Conservation (phyloP, 2,113 vertebrate genomes). For the Ameiurus melas region DNA sequence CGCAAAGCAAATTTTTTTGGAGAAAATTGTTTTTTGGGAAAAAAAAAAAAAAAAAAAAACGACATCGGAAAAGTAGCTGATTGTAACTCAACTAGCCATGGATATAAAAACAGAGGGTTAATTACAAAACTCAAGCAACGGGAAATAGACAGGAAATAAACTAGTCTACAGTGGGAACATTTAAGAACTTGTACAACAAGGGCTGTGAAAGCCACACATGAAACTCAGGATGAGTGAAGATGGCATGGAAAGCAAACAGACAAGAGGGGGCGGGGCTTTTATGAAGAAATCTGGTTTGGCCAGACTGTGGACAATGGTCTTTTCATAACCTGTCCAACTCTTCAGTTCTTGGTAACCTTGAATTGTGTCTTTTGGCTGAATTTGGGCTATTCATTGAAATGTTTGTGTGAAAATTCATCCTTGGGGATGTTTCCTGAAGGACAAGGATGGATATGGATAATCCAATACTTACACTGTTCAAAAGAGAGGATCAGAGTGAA, state of each 20-base stretch:
- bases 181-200: constrained; percentile 72
- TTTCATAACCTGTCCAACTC: constrained; percentile 24
- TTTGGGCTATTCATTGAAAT: neutral
- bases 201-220: constrained; percentile 71
- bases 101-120: constrained; percentile 59
- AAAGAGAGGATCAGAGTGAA: neutral
- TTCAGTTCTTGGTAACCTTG: constrained; percentile 34
- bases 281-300: neutral
- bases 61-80: constrained; percentile 62
- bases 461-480: neutral
- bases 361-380: neutral
- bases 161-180: constrained; percentile 47
- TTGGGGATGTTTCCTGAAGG: neutral
- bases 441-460: neutral
- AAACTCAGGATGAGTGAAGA: constrained; percentile 66
- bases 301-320: constrained; percentile 63
- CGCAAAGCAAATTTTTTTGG: neutral
- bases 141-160: constrained; percentile 49
- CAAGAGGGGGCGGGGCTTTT: neutral
- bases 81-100: constrained; percentile 60
- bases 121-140: constrained; percentile 46
- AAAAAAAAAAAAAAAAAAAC: constrained; percentile 25
- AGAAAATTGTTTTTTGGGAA: neutral
- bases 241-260: constrained; percentile 55
- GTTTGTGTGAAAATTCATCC: neutral